These are phyloP conservation scores for Catamblyrhynchus diadema DNA, from an alignment of 2,797 vertebrate genomes.

Conservation along the genomic window DNA sequence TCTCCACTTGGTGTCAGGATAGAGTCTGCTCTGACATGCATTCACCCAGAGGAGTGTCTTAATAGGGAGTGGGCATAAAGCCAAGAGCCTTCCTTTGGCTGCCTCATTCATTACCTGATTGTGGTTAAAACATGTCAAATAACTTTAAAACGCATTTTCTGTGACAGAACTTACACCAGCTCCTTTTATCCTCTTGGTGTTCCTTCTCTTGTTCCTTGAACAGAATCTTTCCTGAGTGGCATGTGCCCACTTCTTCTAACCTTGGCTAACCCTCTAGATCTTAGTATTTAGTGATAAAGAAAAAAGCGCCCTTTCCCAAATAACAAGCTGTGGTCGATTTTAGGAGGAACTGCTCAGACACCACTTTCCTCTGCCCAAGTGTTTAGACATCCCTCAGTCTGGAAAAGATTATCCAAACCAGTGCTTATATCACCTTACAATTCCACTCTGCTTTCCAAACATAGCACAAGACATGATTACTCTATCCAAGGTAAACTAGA, in stretches of 20 bases:
- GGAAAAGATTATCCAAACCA: conserved; percentile 31
- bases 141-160: not conserved
- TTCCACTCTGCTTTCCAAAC: conserved; percentile 48
- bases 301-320: not conserved
- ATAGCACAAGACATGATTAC: not conserved
- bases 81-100: not conserved
- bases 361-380: not conserved
- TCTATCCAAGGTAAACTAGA: conserved; percentile 32
- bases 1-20: conserved; percentile 55
- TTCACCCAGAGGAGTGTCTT: not conserved
- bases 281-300: not conserved
- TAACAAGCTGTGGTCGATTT: not conserved
- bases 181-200: not conserved
- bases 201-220: not conserved
- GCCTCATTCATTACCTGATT: not conserved
- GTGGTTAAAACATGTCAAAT: not conserved
- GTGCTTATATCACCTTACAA: conserved; percentile 20
- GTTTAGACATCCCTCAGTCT: not conserved
- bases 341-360: not conserved
- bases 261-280: not conserved
- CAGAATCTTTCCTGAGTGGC: not conserved
- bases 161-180: not conserved
- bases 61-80: not conserved
- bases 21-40: not conserved
- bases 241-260: not conserved